phyloP scores from a whole-genome alignment of 2,113 vertebrate species.

The Centrocercus urophasianus region DNA sequence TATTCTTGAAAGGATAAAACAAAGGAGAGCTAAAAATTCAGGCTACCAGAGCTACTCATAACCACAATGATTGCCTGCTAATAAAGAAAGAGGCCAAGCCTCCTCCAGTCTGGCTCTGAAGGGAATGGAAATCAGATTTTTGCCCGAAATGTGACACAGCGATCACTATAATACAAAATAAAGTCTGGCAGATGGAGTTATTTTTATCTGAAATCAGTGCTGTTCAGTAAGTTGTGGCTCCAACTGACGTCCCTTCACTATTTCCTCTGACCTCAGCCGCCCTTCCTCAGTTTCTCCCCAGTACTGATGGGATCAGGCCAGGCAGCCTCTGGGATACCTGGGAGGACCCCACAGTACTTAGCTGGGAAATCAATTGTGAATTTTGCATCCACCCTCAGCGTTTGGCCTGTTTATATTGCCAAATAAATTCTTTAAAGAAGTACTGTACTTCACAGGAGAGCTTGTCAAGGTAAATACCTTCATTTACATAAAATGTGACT shows the following conservation, averaged over 20 bases:
- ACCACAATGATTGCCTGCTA: neutral
- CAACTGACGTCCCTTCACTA: neutral
- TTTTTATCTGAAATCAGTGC: slow-evolving; percentile 46
- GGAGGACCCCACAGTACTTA: neutral
- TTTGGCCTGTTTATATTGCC: slow-evolving; percentile 66
- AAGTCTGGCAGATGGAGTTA: slow-evolving; percentile 53
- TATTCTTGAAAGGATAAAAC: neutral
- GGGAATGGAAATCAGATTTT: slow-evolving; percentile 51
- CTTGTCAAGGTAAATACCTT: slow-evolving; percentile 77
- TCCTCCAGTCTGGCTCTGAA: slow-evolving; percentile 11
- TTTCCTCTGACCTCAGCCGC: neutral
- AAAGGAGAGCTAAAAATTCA: neutral
- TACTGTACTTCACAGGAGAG: slow-evolving; percentile 71
- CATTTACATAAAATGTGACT: slow-evolving; percentile 74
- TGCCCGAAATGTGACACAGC: slow-evolving; percentile 24
- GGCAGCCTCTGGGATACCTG: neutral
- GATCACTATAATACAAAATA: slow-evolving; percentile 38
- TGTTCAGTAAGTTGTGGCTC: slow-evolving; percentile 2
- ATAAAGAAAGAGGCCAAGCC: slow-evolving; percentile 1
- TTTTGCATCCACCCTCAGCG: slow-evolving; percentile 39
- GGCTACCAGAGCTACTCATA: neutral
- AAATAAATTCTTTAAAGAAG: slow-evolving; percentile 73
- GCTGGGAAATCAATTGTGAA: neutral
- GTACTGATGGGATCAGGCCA: neutral
- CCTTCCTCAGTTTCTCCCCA: slow-evolving; percentile 36